Base-by-base conservation (phyloP, 2,888 invertebrate genomes). In the Petrolisthes manimaculis region DNA sequence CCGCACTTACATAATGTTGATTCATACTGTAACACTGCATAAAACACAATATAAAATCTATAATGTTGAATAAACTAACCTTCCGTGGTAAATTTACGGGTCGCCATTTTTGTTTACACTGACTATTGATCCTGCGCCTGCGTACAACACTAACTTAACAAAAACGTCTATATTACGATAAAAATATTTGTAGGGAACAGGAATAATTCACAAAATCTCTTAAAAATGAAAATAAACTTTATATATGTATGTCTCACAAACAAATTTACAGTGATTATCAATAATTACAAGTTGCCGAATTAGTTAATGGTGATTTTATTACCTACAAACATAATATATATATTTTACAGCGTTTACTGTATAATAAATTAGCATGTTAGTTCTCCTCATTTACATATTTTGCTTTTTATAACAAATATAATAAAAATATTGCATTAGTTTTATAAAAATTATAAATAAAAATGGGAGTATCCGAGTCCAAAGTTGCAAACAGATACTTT, bases 101-200 rank as follows among this genome's bases (percentile, higher is more conserved):
- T 24, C 1, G 87, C 87, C 87, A 88, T 88, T 88, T 87, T 88
- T 88, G 87, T 88, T 88, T 88, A 88, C 74, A 81, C 51, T 86
- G 14, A 0, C 75, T 80, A 79, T 71, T 51, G 78, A 69, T 79
- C 37, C 21, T 74, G 87, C 86, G 86, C 82, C 53, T 82, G 86
- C 82, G 86, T 21, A 55, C 9, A 80, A 56, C 55, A 51, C 37
- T 2, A 37, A 37, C 2, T n/a, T 9, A 9, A 75, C 12, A 56
- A n/a, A 55, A 9, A 56, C 24, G n/a, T 53, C 53, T 18, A 55
- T 18, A 56, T 2, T 1, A 80, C n/a, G 9, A 8, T 80, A 18
- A 80, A 14, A n/a, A 37, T n/a, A 37, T 53, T 51, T 1, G 1
- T 9, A n/a, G 9, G 21, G 1, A 18, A 75, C 21, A 14, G 9